A percentile compares a stretch with the other conserved stretches of the same genome.
These are phyloP conservation scores for Listronotus bonariensis DNA, from an alignment of 1,140 invertebrate species.

Conservation along the genomic window DNA sequence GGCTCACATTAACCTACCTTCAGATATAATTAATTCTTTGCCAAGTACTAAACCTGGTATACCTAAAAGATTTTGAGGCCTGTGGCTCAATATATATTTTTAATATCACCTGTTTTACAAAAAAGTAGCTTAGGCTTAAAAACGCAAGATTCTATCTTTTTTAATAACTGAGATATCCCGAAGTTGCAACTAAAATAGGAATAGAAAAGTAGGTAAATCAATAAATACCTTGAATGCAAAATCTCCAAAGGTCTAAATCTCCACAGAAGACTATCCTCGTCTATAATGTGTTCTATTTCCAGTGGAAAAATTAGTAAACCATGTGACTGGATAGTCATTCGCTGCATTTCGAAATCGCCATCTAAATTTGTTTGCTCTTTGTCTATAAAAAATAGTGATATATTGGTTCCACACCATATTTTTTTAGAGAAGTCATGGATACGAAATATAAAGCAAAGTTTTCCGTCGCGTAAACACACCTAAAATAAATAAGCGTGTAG, in stretches of 20 bases:
- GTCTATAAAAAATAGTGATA: conserved; percentile 45
- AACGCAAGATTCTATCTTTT: too few species aligned
- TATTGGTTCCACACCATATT: conserved; percentile 45
- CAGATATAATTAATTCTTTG: too few species aligned
- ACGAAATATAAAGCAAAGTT: conserved; percentile 46
- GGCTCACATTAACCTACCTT: too few species aligned
- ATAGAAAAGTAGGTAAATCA: too few species aligned
- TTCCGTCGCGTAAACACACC: conserved; percentile 47
- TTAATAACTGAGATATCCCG: too few species aligned
- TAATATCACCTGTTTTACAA: too few species aligned
- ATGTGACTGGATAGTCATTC: conserved; percentile 45
- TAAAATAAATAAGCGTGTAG: conserved; percentile 24
- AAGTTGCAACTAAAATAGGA: too few species aligned
- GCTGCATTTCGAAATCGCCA: conserved; percentile 37
- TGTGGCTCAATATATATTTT: too few species aligned
- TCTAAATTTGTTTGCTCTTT: conserved; percentile 36
- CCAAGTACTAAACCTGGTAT: too few species aligned
- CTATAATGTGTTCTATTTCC: conserved; percentile 65
- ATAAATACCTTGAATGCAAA: conserved; percentile 36
- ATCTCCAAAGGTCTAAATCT: conserved; percentile 59
- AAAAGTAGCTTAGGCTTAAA: too few species aligned
- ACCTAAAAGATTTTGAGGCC: too few species aligned
- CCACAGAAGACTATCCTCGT: conserved; percentile 62
- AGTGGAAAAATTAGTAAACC: conserved; percentile 67
- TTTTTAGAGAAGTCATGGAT: conserved; percentile 44